These are phyloP conservation scores for Ceratothoa steindachneri DNA, from an alignment of 2,888 invertebrate genomes.

Conservation along the genomic window DNA sequence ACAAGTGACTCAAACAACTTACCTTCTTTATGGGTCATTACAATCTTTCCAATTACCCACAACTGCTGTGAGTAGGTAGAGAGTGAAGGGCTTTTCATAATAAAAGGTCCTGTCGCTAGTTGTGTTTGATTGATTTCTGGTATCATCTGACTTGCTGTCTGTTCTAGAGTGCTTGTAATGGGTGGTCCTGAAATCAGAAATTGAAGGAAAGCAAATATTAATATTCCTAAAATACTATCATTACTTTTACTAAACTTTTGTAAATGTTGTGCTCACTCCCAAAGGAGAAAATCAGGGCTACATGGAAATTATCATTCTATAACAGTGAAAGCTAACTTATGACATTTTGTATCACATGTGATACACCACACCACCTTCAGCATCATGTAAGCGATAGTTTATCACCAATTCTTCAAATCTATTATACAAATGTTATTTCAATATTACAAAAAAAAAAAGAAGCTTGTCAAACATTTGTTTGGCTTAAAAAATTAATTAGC, in stretches of 20 bases:
- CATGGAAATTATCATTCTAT: no score
- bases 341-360: no score
- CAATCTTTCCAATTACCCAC: constrained; percentile 82
- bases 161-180: constrained; percentile 67
- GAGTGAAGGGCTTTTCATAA: constrained; percentile 76
- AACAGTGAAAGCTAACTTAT: no score
- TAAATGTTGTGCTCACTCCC: background rate
- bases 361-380: no score
- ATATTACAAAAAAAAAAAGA: no score
- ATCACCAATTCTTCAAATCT: no score
- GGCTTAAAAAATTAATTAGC: no score
- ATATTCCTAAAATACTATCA: background rate
- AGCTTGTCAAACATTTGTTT: no score
- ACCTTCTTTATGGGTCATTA: constrained; percentile 81
- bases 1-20: no score
- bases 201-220: background rate
- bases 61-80: constrained; percentile 87
- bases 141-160: constrained; percentile 57
- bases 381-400: no score
- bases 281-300: background rate
- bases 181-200: constrained; percentile 65
- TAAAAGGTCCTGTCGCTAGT: constrained; percentile 66
- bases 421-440: no score
- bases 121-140: constrained; percentile 59
- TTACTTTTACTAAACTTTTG: background rate